Base-by-base conservation (phyloP, 2,888 invertebrate species). In the Rhyacophila evoluta region DNA sequence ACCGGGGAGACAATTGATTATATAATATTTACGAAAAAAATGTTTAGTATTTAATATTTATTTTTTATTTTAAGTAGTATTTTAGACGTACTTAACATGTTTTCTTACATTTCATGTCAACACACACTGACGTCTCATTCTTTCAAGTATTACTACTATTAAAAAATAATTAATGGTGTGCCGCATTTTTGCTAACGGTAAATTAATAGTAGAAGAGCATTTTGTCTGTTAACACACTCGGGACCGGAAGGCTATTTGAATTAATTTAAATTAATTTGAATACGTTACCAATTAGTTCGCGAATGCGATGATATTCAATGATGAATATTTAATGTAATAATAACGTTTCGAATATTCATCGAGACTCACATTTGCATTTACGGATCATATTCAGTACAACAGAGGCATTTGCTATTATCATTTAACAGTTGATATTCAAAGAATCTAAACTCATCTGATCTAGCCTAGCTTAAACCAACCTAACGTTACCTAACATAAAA, bases 221-320 rank as follows among this genome's bases (percentile, higher is more conserved):
- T 55, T 55, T 8, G 55, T 15, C 55, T 55, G 55, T 55, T 55
- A 55, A 55, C 55, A 55, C 55, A 55, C 19, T 55, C 55, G 15
- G 19, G 25, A 19, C 55, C 55, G 55, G 55, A 55, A 55, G 19
- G 19, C 19, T 15, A 15, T 55, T 55, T 55, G 55, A 55, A 55
- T 55, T 55, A 55, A 55, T 55, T 55, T 55, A 19, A 55, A 55
- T 55, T 55, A 55, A 55, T 55, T 55, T 55, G 55, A 55, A 55
- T 55, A 55, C 15, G 55, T 55, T 55, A 55, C 55, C 55, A 55
- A 55, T 55, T 55, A 55, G 55, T 2, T 19, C 55, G 55, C 19
- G 15, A 19, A 25, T 55, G 25, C 55, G 55, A 55, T 55, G 55
- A 55, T 55, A 55, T 55, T 55, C 55, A 55, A 55, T 55, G 15